A percentile compares a stretch with the other conserved stretches of the same genome.
These are phyloP conservation scores for Diplolepis rosae DNA, from an alignment of 2,888 invertebrate genomes.

Conservation along the genomic window DNA sequence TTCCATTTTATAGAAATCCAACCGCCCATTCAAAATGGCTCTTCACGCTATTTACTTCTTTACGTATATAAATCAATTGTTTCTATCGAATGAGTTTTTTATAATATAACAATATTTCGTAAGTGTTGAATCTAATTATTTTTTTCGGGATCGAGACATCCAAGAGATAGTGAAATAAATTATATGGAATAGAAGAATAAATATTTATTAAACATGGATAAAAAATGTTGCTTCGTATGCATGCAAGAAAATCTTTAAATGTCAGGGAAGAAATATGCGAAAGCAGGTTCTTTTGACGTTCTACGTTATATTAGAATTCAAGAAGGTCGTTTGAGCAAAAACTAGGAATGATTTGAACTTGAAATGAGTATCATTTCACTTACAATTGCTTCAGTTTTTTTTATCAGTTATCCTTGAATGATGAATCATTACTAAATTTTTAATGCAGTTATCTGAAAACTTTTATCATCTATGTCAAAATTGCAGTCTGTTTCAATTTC, in stretches of 20 bases:
- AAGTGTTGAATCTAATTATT: too few species aligned
- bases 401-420: neutral
- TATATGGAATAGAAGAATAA: too few species aligned
- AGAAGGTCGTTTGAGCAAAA: conserved; percentile 22
- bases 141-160: too few species aligned
- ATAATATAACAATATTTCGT: too few species aligned
- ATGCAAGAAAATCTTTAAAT: neutral
- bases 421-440: neutral
- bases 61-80: too few species aligned
- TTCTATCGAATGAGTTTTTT: too few species aligned
- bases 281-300: conserved; percentile 17
- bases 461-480: too few species aligned
- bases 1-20: too few species aligned
- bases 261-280: conserved; percentile 3
- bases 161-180: too few species aligned
- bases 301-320: neutral
- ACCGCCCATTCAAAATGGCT: too few species aligned
- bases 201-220: neutral
- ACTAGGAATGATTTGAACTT: neutral
- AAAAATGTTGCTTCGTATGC: neutral
- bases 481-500: too few species aligned
- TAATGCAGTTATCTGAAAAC: neutral
- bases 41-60: too few species aligned
- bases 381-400: conserved; percentile 7
- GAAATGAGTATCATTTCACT: conserved; percentile 5